These are phyloP conservation scores for Phrynocephalus guinanensis DNA, from an alignment of 2,797 vertebrate genomes.

Conservation along the genomic window DNA sequence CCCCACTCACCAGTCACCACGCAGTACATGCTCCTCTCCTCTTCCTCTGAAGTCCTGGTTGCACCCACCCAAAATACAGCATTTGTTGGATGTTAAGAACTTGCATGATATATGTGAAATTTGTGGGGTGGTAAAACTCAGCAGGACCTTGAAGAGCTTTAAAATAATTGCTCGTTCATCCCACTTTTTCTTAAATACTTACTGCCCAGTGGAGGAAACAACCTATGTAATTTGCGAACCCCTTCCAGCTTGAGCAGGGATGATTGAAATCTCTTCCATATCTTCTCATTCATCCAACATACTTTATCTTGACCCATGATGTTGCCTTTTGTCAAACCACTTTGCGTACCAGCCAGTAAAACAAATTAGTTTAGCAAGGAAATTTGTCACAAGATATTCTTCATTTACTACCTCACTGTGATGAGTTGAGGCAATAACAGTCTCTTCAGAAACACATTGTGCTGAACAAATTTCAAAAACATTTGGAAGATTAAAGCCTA, in stretches of 20 bases:
- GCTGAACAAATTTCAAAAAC: slow-evolving; percentile 61
- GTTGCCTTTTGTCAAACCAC: slow-evolving; percentile 15
- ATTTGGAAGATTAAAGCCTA: slow-evolving; percentile 60
- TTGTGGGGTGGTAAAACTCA: neutral
- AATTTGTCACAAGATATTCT: slow-evolving; percentile 46
- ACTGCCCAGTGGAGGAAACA: neutral
- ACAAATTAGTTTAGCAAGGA: slow-evolving; percentile 34
- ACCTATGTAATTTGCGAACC: neutral
- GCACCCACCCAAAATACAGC: neutral
- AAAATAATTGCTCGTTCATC: no score
- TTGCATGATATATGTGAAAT: neutral
- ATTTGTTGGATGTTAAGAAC: neutral
- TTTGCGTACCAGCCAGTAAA: slow-evolving; percentile 17
- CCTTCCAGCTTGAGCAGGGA: neutral
- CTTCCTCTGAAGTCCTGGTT: neutral
- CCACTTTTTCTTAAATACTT: neutral
- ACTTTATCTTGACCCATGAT: slow-evolving; percentile 18
- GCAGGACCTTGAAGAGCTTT: no score
- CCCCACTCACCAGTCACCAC: no score
- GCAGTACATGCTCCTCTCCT: no score
- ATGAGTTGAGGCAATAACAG: slow-evolving; percentile 53
- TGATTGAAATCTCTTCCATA: neutral
- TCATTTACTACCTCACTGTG: slow-evolving; percentile 33
- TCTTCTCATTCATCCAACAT: neutral
- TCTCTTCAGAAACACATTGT: slow-evolving; percentile 60